These are phyloP conservation scores for Argyresthia goedartella DNA, from an alignment of 2,888 invertebrate species.

Conservation along the genomic window DNA sequence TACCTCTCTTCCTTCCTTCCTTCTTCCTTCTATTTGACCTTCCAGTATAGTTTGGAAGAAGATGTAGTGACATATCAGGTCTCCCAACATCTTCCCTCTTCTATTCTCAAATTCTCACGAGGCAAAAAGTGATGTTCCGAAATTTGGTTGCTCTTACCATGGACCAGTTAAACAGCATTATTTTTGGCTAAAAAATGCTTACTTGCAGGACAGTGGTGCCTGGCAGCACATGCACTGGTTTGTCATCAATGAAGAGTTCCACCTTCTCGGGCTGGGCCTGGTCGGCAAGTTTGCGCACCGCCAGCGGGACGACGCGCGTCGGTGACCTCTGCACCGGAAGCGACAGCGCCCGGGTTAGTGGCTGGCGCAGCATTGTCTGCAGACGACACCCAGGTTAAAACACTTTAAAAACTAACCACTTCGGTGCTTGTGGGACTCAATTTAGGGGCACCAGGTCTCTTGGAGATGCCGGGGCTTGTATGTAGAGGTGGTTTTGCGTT, in stretches of 20 bases:
- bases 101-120: too few species aligned
- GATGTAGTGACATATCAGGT: background rate
- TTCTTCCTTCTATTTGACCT: too few species aligned
- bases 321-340: conserved; percentile 43
- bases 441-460: background rate
- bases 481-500: background rate
- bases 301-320: conserved; percentile 46
- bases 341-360: conserved; percentile 77
- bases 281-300: conserved; percentile 57
- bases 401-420: background rate
- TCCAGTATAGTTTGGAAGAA: too few species aligned
- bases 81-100: too few species aligned
- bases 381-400: background rate
- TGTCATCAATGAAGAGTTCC: conserved; percentile 98
- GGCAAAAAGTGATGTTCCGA: too few species aligned
- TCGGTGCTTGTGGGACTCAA: too few species aligned
- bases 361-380: conserved; percentile 81
- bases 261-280: conserved; percentile 79
- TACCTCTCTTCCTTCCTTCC: too few species aligned
- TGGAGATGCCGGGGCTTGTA: background rate
- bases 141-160: too few species aligned
- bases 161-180: too few species aligned
- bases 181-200: conserved; percentile 12
- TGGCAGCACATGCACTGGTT: conserved; percentile 92
- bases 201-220: conserved; percentile 98